Evolutionary conservation across 2,888 invertebrate species (phyloP).

Genomic region (Eurytoma californica): DNA sequence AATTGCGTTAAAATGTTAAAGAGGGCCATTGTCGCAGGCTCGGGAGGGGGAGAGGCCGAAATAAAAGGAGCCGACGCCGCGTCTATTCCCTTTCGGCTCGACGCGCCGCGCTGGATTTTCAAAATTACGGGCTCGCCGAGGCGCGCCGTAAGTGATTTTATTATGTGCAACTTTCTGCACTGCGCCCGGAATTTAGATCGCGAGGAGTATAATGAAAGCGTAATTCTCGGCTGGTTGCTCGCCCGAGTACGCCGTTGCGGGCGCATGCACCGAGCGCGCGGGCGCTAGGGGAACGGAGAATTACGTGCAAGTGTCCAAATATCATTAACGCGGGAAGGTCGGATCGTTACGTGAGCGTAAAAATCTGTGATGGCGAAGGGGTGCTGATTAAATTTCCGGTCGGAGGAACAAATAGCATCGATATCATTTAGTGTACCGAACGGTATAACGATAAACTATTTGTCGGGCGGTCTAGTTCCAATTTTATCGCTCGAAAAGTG

Average conservation of each 20-base stretch:
- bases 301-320: conserved; percentile 26
- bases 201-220: conserved; percentile 29
- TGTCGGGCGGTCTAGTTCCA: no score
- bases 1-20: conserved; percentile 54
- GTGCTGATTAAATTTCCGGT: conserved; percentile 5
- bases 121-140: conserved; percentile 33
- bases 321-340: conserved; percentile 27
- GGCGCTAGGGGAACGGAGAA: neutral
- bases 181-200: neutral
- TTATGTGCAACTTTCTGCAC: conserved; percentile 21
- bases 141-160: conserved; percentile 37
- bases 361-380: neutral
- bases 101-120: neutral
- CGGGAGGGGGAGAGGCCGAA: neutral
- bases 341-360: conserved; percentile 16
- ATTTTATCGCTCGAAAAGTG: no score
- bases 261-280: neutral
- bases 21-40: conserved; percentile 29
- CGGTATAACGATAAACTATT: no score
- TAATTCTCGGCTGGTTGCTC: conserved; percentile 29
- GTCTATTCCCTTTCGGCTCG: conserved; percentile 9
- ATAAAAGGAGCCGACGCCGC: neutral
- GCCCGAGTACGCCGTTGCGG: conserved; percentile 8
- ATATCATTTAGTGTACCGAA: no score
- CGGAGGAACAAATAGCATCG: neutral